Evolutionary conservation across 2,888 invertebrate genomes (phyloP), one percentile per base, ranked within the genome.

Genomic region (Cerceris rybyensis): DNA sequence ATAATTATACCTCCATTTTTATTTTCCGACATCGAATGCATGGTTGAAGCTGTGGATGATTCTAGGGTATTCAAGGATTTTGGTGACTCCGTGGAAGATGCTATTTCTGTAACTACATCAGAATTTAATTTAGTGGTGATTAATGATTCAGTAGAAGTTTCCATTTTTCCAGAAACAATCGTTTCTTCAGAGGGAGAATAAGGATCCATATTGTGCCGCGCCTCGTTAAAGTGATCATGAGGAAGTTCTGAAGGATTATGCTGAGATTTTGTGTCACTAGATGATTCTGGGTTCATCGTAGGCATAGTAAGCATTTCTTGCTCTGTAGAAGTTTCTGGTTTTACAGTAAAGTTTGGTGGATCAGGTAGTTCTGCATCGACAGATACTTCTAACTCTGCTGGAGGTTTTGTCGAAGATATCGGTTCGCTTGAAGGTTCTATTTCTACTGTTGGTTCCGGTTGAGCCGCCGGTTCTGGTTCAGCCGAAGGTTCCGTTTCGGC

Each of bases 111-210:
- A 16, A 65, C 52, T 6, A 83, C 41, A 49, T 78, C 73, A 58
- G 92, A 75, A 74, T 28, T 28, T 4, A 28, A 28, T 28, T 28
- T 81, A 4, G 83, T 82, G 67, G 61, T 16, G 28, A 80, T 70
- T 72, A 82, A 80, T 86, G 67, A 88, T 80, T 89, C 88, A 42
- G 86, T 77, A 41, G 83, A 78, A 80, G 85, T 64, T 64, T 84
- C 78, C 14, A 81, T 60, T n/a, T 46, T 8, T 1, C 46, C 46
- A 5, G 46, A 6, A 11, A 46, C 5, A 46, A 11, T 46, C 46
- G 13, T 46, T 13, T 46, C 28, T 28, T 28, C 28, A 28, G 28
- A 28, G 28, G 28, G 28, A 28, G 28, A 28, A 28, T 28, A 28
- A 2, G 1, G 2, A 4, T 28, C 4, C 28, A 28, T 28, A 28